Percentiles rank a stretch among this genome's conserved stretches.
phyloP scores from a whole-genome alignment of 2,888 invertebrate genomes.

The Entomobrya proxima region DNA sequence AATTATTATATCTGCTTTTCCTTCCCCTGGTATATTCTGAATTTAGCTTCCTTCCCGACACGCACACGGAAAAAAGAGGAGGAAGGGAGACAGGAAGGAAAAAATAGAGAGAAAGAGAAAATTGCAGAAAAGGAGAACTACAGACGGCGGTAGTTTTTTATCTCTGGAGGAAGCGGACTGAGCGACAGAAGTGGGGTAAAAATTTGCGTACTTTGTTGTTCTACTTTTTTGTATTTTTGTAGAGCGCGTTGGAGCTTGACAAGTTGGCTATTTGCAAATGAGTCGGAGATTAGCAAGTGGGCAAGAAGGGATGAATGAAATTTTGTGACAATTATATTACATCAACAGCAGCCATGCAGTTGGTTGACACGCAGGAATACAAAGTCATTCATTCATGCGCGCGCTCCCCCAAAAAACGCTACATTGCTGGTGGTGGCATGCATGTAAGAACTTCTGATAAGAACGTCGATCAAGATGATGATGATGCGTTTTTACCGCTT shows the following conservation, averaged over 20 bases:
- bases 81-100: neutral
- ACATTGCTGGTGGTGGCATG: too few relatives aligned
- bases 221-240: neutral
- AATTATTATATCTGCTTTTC: too few relatives aligned
- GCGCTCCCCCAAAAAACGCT: too few relatives aligned
- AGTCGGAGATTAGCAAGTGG: neutral
- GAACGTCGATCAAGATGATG: neutral
- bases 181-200: slow-evolving; percentile 1
- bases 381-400: too few relatives aligned
- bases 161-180: neutral
- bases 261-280: slow-evolving; percentile 3
- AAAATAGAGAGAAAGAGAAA: neutral
- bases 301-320: neutral
- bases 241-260: neutral
- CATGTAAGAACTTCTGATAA: too few relatives aligned
- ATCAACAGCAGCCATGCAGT: neutral
- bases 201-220: neutral
- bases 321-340: neutral
- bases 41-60: too few relatives aligned
- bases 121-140: too few relatives aligned
- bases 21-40: too few relatives aligned
- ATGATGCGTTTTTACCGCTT: neutral
- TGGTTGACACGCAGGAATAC: too few relatives aligned
- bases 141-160: neutral
- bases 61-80: neutral